Conservation (phyloP, 2,113 vertebrate species). For the Thamnophis sirtalis region DNA sequence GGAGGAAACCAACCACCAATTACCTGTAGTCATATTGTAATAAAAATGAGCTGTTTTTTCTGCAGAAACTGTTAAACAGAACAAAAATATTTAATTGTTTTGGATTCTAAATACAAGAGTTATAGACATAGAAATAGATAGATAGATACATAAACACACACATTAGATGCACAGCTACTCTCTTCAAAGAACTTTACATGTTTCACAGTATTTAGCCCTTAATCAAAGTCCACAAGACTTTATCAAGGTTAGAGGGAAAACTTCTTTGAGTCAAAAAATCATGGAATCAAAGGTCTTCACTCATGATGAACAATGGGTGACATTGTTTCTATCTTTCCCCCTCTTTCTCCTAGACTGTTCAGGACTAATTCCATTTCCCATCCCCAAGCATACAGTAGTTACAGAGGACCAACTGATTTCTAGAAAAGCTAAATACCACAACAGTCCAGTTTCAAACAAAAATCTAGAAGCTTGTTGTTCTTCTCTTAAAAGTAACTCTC, state of each 20-base stretch:
- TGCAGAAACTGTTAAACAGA: conserved; percentile 31
- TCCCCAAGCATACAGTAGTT: neutral
- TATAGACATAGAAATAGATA: neutral
- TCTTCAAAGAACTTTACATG: neutral
- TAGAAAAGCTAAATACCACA: neutral
- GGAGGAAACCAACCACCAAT: neutral
- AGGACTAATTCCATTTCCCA: neutral
- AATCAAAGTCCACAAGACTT: neutral
- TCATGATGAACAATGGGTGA: neutral
- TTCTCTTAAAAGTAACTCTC: neutral
- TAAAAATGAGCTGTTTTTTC: conserved; percentile 54
- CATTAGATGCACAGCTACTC: neutral
- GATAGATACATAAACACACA: conserved; percentile 28
- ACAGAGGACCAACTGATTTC: neutral
- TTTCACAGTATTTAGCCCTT: neutral
- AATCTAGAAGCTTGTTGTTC: neutral
- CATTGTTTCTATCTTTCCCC: neutral
- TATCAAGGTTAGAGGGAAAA: neutral
- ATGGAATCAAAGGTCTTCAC: neutral
- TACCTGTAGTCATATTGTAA: conserved; percentile 66
- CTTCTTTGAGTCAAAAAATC: neutral
- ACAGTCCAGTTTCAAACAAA: neutral
- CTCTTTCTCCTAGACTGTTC: neutral
- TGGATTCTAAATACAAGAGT: neutral
- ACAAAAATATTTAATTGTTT: conserved; percentile 18